Conservation (phyloP, 2,113 vertebrate species). For the Chroicocephalus ridibundus region DNA sequence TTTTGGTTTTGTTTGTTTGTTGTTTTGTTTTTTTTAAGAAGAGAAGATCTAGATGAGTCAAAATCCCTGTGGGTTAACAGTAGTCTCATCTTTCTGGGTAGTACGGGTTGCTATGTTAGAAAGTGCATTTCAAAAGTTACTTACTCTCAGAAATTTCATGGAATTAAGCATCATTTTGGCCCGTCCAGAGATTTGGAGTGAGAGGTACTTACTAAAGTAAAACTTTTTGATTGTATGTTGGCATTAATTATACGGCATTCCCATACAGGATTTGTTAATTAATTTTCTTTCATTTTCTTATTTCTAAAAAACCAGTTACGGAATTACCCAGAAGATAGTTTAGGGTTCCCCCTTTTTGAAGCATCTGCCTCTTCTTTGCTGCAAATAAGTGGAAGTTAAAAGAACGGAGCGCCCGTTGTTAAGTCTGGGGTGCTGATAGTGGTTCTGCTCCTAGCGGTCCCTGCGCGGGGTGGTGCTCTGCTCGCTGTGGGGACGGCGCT, state of each 20-base stretch:
- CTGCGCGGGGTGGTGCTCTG: background rate
- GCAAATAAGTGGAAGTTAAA: background rate
- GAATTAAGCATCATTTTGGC: background rate
- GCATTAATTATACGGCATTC: background rate
- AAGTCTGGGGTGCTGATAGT: background rate
- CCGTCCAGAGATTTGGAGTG: background rate
- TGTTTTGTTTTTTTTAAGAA: background rate
- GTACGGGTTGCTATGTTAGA: background rate
- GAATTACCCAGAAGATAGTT: background rate
- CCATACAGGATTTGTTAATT: rapidly evolving
- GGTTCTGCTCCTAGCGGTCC: background rate
- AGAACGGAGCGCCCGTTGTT: background rate
- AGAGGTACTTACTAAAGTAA: background rate
- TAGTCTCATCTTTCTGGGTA: background rate
- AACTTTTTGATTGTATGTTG: background rate
- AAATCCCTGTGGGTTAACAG: background rate
- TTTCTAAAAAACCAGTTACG: background rate
- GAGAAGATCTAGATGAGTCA: background rate
- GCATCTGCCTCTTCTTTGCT: background rate
- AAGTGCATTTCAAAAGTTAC: background rate
- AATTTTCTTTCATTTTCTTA: background rate
- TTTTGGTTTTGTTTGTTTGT: background rate
- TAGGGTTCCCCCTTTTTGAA: background rate
- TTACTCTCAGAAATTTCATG: background rate
- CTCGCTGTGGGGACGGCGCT: background rate